These are phyloP conservation scores for Scelioninae gen. 2 DNA, from an alignment of 2,888 invertebrate genomes.

Conservation along the genomic window DNA sequence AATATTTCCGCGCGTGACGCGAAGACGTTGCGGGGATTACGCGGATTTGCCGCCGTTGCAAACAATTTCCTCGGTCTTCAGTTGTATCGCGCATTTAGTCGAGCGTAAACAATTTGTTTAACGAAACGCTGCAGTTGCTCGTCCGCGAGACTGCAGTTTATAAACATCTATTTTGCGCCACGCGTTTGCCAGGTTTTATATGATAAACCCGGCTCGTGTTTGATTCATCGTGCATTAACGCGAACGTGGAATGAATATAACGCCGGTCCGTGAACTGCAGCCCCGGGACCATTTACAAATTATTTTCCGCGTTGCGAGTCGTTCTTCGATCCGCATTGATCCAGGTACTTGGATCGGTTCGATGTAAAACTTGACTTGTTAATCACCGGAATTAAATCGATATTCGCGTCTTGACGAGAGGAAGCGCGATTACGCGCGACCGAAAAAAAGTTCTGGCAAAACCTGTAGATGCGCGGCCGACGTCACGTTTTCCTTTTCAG, in stretches of 20 bases:
- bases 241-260: conserved; percentile 40
- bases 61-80: conserved; percentile 30
- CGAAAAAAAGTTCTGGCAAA: conserved; percentile 19
- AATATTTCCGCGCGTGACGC: background rate
- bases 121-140: conserved; percentile 26
- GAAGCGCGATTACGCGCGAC: conserved; percentile 19
- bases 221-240: conserved; percentile 28
- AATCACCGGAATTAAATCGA: background rate
- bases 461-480: conserved; percentile 12
- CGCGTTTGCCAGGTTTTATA: conserved; percentile 37
- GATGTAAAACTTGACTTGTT: conserved; percentile 4
- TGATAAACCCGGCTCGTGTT: conserved; percentile 18
- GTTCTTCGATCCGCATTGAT: conserved; percentile 2
- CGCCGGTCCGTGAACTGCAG: conserved; percentile 17
- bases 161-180: conserved; percentile 41
- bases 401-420: conserved; percentile 4
- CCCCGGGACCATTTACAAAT: conserved; percentile 14
- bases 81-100: conserved; percentile 25
- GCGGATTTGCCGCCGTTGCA: conserved; percentile 7
- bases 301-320: conserved; percentile 21
- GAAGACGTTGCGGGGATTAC: conserved; percentile 13
- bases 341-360: background rate
- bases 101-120: conserved; percentile 42
- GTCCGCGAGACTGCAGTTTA: conserved; percentile 24
- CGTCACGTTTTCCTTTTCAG: conserved; percentile 44